Base-by-base conservation (phyloP, 2,113 vertebrate genomes). In the Galeopterus variegatus region DNA sequence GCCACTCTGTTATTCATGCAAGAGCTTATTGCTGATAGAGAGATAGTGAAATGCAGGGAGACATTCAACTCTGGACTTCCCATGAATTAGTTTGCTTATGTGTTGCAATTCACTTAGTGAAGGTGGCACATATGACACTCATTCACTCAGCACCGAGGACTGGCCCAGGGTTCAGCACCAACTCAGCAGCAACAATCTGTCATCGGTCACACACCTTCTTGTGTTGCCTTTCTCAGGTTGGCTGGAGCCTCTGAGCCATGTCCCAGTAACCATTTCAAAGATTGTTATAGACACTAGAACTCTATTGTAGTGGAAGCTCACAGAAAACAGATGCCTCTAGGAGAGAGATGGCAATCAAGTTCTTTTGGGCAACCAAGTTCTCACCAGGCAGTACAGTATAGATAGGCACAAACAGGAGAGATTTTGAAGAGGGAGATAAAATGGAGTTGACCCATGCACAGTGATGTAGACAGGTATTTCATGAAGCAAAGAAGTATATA, bases 141-240 rank as follows among this genome's bases (percentile, higher is more conserved):
- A 80, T 82, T 96, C 73, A 76, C 62, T 96, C 50, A 77, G 73
- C 67, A 95, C 67, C 56, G 83, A 92, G 5, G 67, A 41, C 76
- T 94, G 67, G 82, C 48, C 77, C 33, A 72, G n/a, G 80, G 31
- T 79, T 82, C 67, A 70, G 54, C 70, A 69, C 65, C 58, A 93
- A 60, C 58, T 94, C 81, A 95, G 67, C 75, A 77, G 54, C 70
- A 87, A 50, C 73, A 88, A 73, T 95, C 79, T 93, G 84, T 96
- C 75, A 95, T 93, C 82, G 94, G 80, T 95, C 91, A 97, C 70
- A 70, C 41, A 87, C 48, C 67, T 96, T 95, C 84, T 90, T 90
- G 33, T 93, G 64, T 90, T 90, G 87, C 73, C 65, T 90, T 87
- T 88, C 21, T 85, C 36, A 82, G 26, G 41, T 75, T 87, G 62